Conservation (phyloP, 2,888 invertebrate species). For the Julus scandinavius region DNA sequence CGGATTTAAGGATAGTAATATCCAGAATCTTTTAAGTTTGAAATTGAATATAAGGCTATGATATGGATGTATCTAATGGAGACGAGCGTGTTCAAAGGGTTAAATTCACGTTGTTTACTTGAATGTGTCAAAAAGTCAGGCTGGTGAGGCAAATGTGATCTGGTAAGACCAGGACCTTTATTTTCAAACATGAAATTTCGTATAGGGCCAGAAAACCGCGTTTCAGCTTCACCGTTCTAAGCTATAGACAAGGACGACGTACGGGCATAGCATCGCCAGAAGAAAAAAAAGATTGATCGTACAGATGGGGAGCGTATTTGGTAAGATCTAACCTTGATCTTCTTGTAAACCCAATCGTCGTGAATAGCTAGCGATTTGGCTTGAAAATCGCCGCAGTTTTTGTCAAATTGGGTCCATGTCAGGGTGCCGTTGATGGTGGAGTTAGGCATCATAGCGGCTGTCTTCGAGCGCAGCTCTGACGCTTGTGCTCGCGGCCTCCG, state of each 20-base stretch:
- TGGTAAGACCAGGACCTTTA: neutral
- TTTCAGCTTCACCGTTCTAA: neutral
- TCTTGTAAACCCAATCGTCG: constrained; percentile 66
- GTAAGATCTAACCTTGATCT: constrained; percentile 63
- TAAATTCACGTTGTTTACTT: too few relatives aligned
- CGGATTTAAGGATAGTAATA: too few relatives aligned
- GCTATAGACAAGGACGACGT: neutral
- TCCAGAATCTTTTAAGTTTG: too few relatives aligned
- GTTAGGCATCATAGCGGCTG: neutral
- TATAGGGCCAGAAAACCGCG: neutral
- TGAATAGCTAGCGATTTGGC: constrained; percentile 64
- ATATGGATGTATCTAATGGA: too few relatives aligned
- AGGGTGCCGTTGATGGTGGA: constrained; percentile 63
- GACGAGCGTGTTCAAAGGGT: too few relatives aligned
- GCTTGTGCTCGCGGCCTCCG: neutral
- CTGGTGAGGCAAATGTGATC: too few relatives aligned
- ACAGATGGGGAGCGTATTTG: neutral
- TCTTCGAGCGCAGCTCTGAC: neutral
- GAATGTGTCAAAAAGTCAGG: neutral
- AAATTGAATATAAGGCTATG: too few relatives aligned
- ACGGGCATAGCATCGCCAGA: neutral
- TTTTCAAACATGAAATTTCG: neutral
- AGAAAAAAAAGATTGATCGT: too few relatives aligned
- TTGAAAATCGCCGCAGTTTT: constrained; percentile 64
- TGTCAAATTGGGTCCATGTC: constrained; percentile 67